Base-by-base conservation (phyloP, 1,140 invertebrate genomes). In the Cotesia chilonis region DNA sequence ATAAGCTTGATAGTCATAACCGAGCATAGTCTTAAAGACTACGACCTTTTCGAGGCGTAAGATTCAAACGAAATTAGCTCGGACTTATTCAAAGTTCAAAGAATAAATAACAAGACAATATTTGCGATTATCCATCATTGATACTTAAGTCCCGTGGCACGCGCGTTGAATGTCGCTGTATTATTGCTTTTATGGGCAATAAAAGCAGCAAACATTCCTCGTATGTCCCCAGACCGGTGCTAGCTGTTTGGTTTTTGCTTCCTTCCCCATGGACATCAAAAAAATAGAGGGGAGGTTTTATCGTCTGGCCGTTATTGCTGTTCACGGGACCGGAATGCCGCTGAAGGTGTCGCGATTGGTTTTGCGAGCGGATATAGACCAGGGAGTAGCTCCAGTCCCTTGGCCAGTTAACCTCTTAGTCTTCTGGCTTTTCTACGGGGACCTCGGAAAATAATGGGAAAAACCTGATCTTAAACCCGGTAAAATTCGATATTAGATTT, bases 121-220 rank as follows among this genome's bases (percentile, higher is more conserved):
- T 86, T 51, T 70, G 72, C 68, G 71, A 68, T 64, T 72, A n/a
- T 60, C 72, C 9, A 68, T 76, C 54, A 10, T 35, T 38, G 47
- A 76, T 72, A 78, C 78, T 75, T 81, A 77, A 69, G 70, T 72
- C 71, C 76, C 6, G 41, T 47, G 81, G 80, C 82, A 81, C 79
- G 79, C 79, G 80, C 77, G 10, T 55, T 54, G 52, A 83, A 83
- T 80, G 76, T 80, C 74, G 78, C 78, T 79, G 81, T 74, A 87
- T 87, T 86, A 87, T 85, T 87, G 80, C 82, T 82, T 87, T 86
- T 85, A 85, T 86, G 78, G 84, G 78, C 84, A 85, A 85, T 86
- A 87, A 86, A 81, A 84, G 74, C 78, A 74, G 73, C 79, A 77
- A 75, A 77, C 75, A 75, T 71, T 70, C 70, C 70, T 78, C 69